Evolutionary conservation across 2,797 vertebrate genomes (phyloP).

Genomic region (Choloepus didactylus): DNA sequence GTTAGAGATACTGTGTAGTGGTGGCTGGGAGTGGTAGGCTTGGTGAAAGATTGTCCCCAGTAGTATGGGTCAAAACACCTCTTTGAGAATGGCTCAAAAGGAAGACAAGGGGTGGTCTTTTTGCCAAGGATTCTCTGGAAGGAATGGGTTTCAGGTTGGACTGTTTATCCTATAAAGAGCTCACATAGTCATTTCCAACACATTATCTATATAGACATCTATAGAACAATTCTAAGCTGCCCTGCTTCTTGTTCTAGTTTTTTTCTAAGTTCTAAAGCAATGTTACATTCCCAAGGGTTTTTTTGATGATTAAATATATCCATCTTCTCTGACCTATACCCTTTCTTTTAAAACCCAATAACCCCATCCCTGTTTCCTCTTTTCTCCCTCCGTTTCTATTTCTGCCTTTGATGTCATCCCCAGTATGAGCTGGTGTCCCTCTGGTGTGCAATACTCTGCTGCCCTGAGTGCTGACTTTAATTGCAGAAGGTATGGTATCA

Average conservation of each 20-base stretch:
- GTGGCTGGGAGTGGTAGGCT: neutral
- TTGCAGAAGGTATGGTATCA: slow-evolving; percentile 91
- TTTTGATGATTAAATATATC: slow-evolving; percentile 58
- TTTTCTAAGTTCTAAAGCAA: slow-evolving; percentile 33
- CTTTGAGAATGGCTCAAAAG: neutral
- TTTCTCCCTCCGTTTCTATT: slow-evolving; percentile 84
- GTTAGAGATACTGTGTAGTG: neutral
- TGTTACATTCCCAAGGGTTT: neutral
- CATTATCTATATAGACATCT: neutral
- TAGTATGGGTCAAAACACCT: too few relatives aligned
- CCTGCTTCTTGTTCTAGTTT: neutral
- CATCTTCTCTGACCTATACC: slow-evolving; percentile 70
- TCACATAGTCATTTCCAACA: neutral
- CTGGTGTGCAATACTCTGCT: slow-evolving; percentile 89
- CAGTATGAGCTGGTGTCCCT: slow-evolving; percentile 94
- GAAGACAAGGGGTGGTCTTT: neutral
- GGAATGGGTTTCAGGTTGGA: neutral
- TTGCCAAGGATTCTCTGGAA: neutral
- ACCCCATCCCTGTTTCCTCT: slow-evolving; percentile 84
- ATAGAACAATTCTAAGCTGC: neutral
- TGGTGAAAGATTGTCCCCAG: neutral
- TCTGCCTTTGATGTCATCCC: slow-evolving; percentile 86
- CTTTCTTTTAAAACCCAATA: slow-evolving; percentile 81
- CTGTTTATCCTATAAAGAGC: neutral
- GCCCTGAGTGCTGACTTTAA: slow-evolving; percentile 90